Percentiles rank a stretch among this genome's conserved stretches.
Evolutionary conservation across 2,113 vertebrate genomes (phyloP).

Genomic region (Isichthys henryi): DNA sequence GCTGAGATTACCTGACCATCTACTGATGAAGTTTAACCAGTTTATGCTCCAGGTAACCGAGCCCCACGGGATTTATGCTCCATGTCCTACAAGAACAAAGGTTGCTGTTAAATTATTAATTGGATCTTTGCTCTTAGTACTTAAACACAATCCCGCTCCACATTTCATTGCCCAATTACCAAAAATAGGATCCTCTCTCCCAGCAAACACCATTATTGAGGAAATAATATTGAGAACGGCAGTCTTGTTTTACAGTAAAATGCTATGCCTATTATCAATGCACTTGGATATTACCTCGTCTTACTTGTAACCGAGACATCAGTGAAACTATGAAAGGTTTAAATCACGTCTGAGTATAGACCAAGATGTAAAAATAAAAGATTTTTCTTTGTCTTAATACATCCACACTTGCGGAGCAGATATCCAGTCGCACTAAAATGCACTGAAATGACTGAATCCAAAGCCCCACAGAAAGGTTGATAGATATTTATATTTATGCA

Average conservation of each 20-base stretch:
- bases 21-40: not conserved
- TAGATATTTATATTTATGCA: conserved; percentile 57
- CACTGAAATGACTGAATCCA: conserved; percentile 34
- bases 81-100: not conserved
- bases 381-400: not conserved
- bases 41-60: not conserved
- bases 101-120: not conserved
- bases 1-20: not conserved
- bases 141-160: not conserved
- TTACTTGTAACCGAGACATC: not conserved
- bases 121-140: not conserved
- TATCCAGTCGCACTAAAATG: not conserved
- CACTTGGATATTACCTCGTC: not conserved
- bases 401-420: not conserved
- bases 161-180: not conserved
- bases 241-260: not conserved
- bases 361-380: not conserved
- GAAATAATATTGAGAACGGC: not conserved
- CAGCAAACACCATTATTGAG: not conserved
- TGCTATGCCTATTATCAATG: not conserved
- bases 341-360: not conserved
- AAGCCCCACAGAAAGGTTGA: conserved; percentile 39
- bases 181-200: not conserved
- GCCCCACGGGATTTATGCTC: not conserved
- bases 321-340: not conserved